These are phyloP conservation scores for Coremacera marginata DNA, from an alignment of 2,888 invertebrate genomes.

Conservation along the genomic window DNA sequence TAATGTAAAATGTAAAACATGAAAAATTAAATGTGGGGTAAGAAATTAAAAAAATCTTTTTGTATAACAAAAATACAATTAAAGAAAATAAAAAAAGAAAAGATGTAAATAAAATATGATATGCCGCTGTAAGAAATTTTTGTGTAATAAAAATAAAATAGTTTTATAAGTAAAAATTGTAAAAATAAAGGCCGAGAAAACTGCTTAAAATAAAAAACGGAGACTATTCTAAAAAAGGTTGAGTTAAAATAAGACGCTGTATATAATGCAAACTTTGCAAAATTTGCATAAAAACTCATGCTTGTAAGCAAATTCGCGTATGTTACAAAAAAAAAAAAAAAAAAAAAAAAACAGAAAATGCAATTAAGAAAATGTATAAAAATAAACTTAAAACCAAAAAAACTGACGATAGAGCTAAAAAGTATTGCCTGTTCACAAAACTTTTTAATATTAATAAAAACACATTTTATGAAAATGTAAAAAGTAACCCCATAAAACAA, in stretches of 20 bases:
- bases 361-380: conserved; percentile 32
- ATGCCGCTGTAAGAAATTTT: background rate
- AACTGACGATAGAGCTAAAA: background rate
- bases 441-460: background rate
- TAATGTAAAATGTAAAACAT: background rate
- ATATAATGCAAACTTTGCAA: conserved; percentile 34
- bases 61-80: background rate
- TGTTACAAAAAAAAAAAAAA: conserved; percentile 31
- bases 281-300: conserved; percentile 41
- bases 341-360: conserved; percentile 31
- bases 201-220: conserved; percentile 9
- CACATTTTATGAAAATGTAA: background rate
- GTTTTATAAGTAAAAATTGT: too few species aligned
- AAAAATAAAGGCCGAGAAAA: conserved; percentile 34
- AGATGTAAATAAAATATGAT: background rate
- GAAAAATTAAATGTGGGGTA: too few species aligned
- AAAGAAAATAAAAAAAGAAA: background rate
- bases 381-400: conserved; percentile 29
- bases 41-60: too few species aligned
- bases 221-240: background rate
- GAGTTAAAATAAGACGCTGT: background rate
- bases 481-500: background rate
- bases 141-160: conserved; percentile 11
- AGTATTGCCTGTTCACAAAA: background rate
- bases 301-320: conserved; percentile 31